phyloP scores from a whole-genome alignment of 2,888 invertebrate genomes.

The Mayetiola destructor region DNA sequence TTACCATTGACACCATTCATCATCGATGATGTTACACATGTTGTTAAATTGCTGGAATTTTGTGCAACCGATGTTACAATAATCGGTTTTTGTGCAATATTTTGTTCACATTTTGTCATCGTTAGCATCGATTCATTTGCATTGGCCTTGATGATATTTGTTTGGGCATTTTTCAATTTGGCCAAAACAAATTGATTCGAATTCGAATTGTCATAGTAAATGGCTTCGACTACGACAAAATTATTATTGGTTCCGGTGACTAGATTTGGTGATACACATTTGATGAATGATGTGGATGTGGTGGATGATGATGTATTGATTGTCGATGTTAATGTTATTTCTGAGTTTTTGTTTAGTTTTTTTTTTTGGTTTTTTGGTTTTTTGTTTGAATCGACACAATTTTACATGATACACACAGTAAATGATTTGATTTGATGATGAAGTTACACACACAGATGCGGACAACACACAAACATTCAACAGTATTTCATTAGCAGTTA shows the following conservation, averaged over 20 bases:
- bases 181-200: constrained; percentile 2
- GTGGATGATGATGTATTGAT: background rate
- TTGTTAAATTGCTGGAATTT: background rate
- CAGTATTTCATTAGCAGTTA: no score
- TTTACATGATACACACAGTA: constrained; percentile 4
- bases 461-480: constrained; percentile 11
- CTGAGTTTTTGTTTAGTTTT: background rate
- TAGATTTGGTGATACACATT: constrained; percentile 12
- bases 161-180: background rate
- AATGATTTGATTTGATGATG: no score
- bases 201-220: constrained; percentile 6
- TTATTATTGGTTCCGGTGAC: background rate
- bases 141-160: background rate
- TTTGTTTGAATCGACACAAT: no score
- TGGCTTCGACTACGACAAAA: constrained; percentile 1
- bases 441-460: background rate
- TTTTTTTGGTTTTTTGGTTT: background rate
- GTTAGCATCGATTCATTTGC: no score
- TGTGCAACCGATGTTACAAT: constrained; percentile 12
- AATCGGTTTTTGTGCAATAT: background rate
- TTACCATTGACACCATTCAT: constrained; percentile 18
- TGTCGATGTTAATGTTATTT: background rate
- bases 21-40: constrained; percentile 15
- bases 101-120: background rate
- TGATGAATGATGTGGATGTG: background rate